Percentiles rank a stretch among this genome's conserved stretches.
phyloP scores from a whole-genome alignment of 1,140 invertebrate genomes.

The Heterodera schachtii region DNA sequence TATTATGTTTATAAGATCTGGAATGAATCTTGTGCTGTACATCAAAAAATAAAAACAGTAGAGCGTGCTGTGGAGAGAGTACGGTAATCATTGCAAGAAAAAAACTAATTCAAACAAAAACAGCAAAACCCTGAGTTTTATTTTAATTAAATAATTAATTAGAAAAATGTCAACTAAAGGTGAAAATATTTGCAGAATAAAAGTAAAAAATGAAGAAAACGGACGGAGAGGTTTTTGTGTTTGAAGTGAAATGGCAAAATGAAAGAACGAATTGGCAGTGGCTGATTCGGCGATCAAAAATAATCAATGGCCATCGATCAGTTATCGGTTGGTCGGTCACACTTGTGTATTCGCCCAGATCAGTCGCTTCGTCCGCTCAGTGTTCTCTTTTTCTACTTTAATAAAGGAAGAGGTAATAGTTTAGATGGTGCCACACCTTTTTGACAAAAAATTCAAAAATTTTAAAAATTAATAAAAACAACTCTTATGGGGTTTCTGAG shows the following conservation, averaged over 20 bases:
- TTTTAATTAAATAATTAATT: not conserved
- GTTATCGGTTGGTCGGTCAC: not conserved
- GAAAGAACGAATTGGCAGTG: not conserved
- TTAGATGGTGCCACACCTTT: too few relatives aligned
- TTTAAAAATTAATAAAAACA: too few relatives aligned
- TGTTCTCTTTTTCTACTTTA: too few relatives aligned
- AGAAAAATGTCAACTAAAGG: not conserved
- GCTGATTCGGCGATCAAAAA: not conserved
- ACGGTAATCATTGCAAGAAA: not conserved
- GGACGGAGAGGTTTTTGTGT: slow-evolving; percentile 1
- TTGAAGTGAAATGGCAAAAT: not conserved
- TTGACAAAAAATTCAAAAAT: too few relatives aligned
- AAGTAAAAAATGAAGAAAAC: not conserved
- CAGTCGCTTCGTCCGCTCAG: not conserved
- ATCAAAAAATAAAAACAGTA: not conserved
- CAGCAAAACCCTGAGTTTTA: not conserved
- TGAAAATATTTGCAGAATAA: not conserved
- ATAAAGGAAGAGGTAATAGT: too few relatives aligned
- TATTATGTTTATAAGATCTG: too few relatives aligned
- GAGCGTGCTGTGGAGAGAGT: too few relatives aligned
- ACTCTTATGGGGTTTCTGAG: too few relatives aligned
- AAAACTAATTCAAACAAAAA: not conserved
- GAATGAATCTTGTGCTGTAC: not conserved
- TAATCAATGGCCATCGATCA: not conserved
- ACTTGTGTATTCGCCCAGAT: slow-evolving; percentile 30